Evolutionary conservation across 2,797 vertebrate genomes (phyloP).

Genomic region (Masticophis lateralis): DNA sequence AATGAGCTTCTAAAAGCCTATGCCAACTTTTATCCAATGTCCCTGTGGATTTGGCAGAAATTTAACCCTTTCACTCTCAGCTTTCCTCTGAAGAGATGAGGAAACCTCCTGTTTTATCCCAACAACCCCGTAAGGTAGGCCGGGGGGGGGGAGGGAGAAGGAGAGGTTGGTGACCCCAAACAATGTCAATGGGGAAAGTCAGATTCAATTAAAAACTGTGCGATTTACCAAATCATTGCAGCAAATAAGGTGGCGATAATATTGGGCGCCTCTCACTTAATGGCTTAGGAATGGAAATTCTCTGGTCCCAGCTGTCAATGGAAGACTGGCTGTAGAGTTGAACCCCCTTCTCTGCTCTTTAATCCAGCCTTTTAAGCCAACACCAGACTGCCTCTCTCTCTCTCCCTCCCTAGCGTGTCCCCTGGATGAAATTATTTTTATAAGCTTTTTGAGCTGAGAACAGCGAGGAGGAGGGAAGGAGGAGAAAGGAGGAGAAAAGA

Average conservation of each 20-base stretch:
- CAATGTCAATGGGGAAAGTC: background rate
- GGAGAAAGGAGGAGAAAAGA: no score
- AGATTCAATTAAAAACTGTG: background rate
- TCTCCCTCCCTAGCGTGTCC: background rate
- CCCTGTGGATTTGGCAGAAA: background rate
- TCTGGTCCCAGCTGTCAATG: background rate
- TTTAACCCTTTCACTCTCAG: background rate
- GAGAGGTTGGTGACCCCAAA: background rate
- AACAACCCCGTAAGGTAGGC: background rate
- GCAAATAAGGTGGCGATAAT: background rate
- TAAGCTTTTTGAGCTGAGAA: background rate
- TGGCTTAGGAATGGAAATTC: background rate
- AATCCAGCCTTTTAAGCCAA: background rate
- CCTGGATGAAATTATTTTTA: background rate
- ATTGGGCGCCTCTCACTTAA: background rate
- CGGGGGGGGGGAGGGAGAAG: rapidly evolving
- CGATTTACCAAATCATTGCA: background rate
- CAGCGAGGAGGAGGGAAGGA: no score
- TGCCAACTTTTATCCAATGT: background rate
- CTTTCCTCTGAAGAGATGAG: background rate
- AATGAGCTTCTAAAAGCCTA: no score
- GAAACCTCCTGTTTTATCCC: background rate
- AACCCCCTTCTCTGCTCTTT: background rate
- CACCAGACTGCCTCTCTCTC: background rate
- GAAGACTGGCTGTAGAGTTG: background rate